Percentiles rank a stretch among this genome's conserved stretches.
These are phyloP conservation scores for Zaprionus davidi DNA, from an alignment of 1,140 invertebrate species.

Conservation along the genomic window DNA sequence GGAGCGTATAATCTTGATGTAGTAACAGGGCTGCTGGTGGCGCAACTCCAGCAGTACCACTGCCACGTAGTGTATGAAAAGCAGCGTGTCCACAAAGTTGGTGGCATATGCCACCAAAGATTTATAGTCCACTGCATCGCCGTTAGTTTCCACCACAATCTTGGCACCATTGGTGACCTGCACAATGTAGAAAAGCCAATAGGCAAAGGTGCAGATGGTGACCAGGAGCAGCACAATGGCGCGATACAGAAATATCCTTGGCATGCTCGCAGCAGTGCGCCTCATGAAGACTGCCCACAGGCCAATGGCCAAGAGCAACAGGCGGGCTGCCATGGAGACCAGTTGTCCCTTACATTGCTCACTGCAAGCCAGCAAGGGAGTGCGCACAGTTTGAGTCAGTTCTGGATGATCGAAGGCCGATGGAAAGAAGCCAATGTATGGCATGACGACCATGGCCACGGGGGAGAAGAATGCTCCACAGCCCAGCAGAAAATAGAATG, in stretches of 20 bases:
- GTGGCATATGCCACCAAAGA: conserved; percentile 95
- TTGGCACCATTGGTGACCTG: conserved; percentile 93
- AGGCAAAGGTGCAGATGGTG: conserved; percentile 96
- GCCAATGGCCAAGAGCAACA: conserved; percentile 95
- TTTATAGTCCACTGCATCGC: conserved; percentile 92
- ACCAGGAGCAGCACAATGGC: conserved; percentile 94
- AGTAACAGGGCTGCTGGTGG: conserved; percentile 94
- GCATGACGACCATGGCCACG: conserved; percentile 96
- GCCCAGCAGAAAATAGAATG: conserved; percentile 91
- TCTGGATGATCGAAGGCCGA: conserved; percentile 85
- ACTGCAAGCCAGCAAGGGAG: conserved; percentile 88
- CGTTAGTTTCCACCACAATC: conserved; percentile 89
- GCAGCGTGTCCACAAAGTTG: conserved; percentile 94
- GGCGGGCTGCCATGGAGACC: conserved; percentile 95
- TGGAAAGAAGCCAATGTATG: conserved; percentile 93
- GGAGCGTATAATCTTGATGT: conserved; percentile 95
- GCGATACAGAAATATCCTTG: conserved; percentile 95
- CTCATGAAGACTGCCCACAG: conserved; percentile 95
- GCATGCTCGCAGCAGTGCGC: conserved; percentile 93
- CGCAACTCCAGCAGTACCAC: conserved; percentile 96
- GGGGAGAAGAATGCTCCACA: conserved; percentile 95
- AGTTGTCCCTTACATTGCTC: conserved; percentile 93
- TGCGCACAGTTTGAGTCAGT: conserved; percentile 85
- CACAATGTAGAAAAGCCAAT: conserved; percentile 98
- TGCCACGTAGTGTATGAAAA: conserved; percentile 98